Conservation (phyloP, 2,888 invertebrate species). For the Melanchra persicariae region DNA sequence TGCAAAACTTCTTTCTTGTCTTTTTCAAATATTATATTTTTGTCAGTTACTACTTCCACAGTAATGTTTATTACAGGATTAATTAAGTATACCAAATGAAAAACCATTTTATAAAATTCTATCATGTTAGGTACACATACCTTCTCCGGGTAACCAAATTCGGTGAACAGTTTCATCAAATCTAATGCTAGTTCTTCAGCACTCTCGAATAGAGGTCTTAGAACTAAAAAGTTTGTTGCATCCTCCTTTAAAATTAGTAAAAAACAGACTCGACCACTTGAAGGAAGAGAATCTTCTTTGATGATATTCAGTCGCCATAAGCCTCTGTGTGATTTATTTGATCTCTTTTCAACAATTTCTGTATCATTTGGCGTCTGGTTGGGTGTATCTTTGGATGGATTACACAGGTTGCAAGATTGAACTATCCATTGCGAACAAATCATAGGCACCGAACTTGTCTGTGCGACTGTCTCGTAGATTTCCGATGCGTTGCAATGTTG, state of each 20-base stretch:
- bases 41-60: background rate
- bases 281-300: background rate
- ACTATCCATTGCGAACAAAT: slow-evolving; percentile 14
- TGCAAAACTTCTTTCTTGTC: slow-evolving; percentile 33
- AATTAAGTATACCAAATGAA: slow-evolving; percentile 1
- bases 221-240: slow-evolving; percentile 38
- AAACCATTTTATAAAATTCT: background rate
- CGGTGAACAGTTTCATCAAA: slow-evolving; percentile 36
- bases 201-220: slow-evolving; percentile 31
- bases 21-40: slow-evolving; percentile 11
- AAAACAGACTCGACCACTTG: background rate
- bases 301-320: slow-evolving; percentile 45
- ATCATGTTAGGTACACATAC: slow-evolving; percentile 27
- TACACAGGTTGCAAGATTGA: slow-evolving; percentile 36
- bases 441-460: slow-evolving; percentile 4
- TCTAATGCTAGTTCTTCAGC: slow-evolving; percentile 37
- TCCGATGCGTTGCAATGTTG: background rate
- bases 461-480: background rate
- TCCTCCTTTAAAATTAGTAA: slow-evolving; percentile 44
- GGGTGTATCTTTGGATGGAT: background rate
- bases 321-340: slow-evolving; percentile 10
- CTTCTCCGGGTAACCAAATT: slow-evolving; percentile 51
- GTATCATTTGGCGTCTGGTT: background rate
- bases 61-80: background rate
- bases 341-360: background rate